phyloP scores from a whole-genome alignment of 2,113 vertebrate genomes.

The Cricetomys ansorgei region DNA sequence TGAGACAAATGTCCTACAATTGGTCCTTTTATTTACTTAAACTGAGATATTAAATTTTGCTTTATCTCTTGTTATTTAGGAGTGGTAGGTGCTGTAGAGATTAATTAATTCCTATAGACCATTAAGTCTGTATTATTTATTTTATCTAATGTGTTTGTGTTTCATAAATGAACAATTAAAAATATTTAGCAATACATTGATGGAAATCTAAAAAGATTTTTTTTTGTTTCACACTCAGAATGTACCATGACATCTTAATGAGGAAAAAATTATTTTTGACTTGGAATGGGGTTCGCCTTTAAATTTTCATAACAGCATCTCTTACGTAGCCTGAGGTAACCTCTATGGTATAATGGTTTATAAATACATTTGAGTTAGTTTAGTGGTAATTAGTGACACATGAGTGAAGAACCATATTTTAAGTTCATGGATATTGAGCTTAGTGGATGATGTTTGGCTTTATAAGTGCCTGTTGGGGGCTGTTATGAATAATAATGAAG shows the following conservation, averaged over 20 bases:
- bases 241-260: slow-evolving; percentile 60
- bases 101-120: not conserved
- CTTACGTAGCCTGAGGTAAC: slow-evolving; percentile 57
- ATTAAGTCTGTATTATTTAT: not conserved
- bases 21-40: not conserved
- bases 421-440: slow-evolving; percentile 73
- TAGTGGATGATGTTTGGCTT: slow-evolving; percentile 78
- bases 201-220: not conserved
- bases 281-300: slow-evolving; percentile 72
- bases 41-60: not conserved
- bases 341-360: slow-evolving; percentile 72
- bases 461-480: slow-evolving; percentile 66
- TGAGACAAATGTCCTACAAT: not conserved
- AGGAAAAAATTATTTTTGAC: slow-evolving; percentile 63
- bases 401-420: slow-evolving; percentile 79
- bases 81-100: not conserved
- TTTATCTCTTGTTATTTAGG: not conserved
- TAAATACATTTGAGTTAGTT: slow-evolving; percentile 74
- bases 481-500: slow-evolving; percentile 77
- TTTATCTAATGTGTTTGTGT: not conserved
- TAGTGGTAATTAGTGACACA: slow-evolving; percentile 79
- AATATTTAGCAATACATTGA: not conserved
- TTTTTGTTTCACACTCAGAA: not conserved
- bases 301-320: slow-evolving; percentile 64
- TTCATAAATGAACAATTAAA: slow-evolving; percentile 22